Evolutionary conservation across 2,113 vertebrate genomes (phyloP), one percentile per base, ranked within the genome.

Genomic region (Alethe diademata): DNA sequence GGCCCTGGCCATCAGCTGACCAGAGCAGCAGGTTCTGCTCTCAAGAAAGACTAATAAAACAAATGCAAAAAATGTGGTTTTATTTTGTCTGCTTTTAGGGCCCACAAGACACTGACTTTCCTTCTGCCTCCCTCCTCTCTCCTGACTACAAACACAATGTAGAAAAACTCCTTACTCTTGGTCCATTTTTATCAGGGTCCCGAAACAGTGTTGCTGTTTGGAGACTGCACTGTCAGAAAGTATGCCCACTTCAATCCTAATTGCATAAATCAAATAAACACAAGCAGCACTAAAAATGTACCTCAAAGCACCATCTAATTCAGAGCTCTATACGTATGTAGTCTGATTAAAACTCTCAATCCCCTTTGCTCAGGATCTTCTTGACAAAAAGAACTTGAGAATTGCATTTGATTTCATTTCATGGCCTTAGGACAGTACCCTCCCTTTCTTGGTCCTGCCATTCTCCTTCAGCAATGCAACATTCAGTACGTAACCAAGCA

Each of bases 291-390:
- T 20, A 16, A 54, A 86, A 31, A 31, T 14, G 18, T 14, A 62
- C 42, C 47, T 57, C 33, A 36, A 78, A 70, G 16, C 1, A 5
- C 3, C 28, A 33, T 3, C 23, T n/a, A 66, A 60, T 33, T 78
- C 48, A 71, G 65, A 87, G 18, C 2, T 85, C 20, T 78, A 1
- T 12, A 28, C 0, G 0, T 20, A 11, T 1, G 9, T 20, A 11
- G 5, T 47, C 50, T 48, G 25, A 48, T 25, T 53, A 73, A 45
- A 76, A 25, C 4, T 19, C 11, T 28, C 42, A n/a, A 4, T 5
- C 22, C 25, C 5, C 26, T 78, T 74, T 66, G 20, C 51, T 58
- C 40, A 25, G 8, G 26, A 19, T 22, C 14, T 56, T 57, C 62
- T 86, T 29, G 29, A 35, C 11, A 36, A 42, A 50, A 70, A 79